A percentile compares a stretch with the other conserved stretches of the same genome.
Evolutionary conservation across 53 echinoderm and acorn worm genomes (phyloP).

Genomic region (Zoroaster sp.): DNA sequence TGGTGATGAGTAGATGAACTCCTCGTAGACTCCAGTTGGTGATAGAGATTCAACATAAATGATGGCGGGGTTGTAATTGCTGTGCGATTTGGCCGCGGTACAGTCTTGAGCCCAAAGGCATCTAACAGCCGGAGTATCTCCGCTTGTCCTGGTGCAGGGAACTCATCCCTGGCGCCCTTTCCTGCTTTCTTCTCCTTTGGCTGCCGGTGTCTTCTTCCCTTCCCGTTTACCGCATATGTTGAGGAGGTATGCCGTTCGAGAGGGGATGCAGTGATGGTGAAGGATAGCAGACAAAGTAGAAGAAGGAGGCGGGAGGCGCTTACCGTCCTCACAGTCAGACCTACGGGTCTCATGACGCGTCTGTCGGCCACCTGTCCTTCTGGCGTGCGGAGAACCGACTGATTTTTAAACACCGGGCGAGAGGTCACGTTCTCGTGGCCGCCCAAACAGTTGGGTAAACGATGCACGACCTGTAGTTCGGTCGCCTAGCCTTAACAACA

Average conservation of each 20-base stretch:
- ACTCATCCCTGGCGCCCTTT: background rate
- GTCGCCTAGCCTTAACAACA: conserved; percentile 11
- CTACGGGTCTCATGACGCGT: conserved; percentile 43
- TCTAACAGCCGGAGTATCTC: conserved; percentile 61
- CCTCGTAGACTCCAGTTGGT: conserved; percentile 24
- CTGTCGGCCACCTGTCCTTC: conserved; percentile 10
- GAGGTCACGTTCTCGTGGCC: conserved; percentile 35
- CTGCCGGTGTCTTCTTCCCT: conserved; percentile 18
- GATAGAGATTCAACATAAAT: conserved; percentile 65
- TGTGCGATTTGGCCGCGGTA: conserved; percentile 54
- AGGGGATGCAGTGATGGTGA: conserved; percentile 24
- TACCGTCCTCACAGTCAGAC: conserved; percentile 22
- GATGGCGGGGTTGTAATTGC: conserved; percentile 54
- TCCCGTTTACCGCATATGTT: background rate
- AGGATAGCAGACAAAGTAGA: background rate
- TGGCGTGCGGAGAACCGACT: background rate
- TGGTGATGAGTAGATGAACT: background rate
- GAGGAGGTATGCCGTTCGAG: background rate
- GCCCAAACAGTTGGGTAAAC: conserved; percentile 52
- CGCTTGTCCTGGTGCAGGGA: background rate
- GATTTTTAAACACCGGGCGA: conserved; percentile 18
- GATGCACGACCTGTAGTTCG: conserved; percentile 16
- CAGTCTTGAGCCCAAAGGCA: conserved; percentile 63
- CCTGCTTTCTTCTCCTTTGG: conserved; percentile 4
- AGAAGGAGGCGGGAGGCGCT: conserved; percentile 22